Evolutionary conservation across 2,113 vertebrate species (phyloP).

Genomic region (Hemibagrus wyckioides): DNA sequence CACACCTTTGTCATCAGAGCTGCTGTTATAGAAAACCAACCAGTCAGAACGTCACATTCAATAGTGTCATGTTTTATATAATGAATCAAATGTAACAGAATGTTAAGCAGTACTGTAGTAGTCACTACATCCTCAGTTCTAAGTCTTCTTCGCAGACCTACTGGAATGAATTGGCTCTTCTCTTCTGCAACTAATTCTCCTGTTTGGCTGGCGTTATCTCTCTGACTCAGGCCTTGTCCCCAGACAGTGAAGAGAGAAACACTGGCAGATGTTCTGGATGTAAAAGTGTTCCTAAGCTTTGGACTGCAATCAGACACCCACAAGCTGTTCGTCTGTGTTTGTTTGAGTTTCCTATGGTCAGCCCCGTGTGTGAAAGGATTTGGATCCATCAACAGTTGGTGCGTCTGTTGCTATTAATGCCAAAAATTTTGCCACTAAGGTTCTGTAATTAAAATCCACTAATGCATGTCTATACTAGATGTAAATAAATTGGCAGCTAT

Average conservation of each 20-base stretch:
- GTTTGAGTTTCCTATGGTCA: background rate
- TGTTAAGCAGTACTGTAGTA: background rate
- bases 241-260: constrained; percentile 41
- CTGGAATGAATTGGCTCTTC: background rate
- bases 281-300: constrained; percentile 50
- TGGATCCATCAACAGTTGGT: background rate
- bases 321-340: constrained; percentile 49
- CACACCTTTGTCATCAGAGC: too few species aligned
- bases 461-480: background rate
- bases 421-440: background rate
- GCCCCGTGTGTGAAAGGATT: background rate
- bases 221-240: constrained; percentile 31
- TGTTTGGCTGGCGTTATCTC: constrained; percentile 21
- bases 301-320: constrained; percentile 41
- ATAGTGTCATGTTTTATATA: background rate
- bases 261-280: constrained; percentile 57
- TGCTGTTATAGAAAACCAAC: background rate
- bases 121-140: background rate
- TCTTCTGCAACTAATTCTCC: constrained; percentile 13
- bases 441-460: background rate
- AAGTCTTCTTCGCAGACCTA: background rate
- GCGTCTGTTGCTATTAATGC: background rate
- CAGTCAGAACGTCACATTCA: background rate
- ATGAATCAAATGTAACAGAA: background rate
- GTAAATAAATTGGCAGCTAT: background rate